These are phyloP conservation scores for Chiloscyllium plagiosum DNA, from an alignment of 2,113 vertebrate genomes.

Conservation along the genomic window DNA sequence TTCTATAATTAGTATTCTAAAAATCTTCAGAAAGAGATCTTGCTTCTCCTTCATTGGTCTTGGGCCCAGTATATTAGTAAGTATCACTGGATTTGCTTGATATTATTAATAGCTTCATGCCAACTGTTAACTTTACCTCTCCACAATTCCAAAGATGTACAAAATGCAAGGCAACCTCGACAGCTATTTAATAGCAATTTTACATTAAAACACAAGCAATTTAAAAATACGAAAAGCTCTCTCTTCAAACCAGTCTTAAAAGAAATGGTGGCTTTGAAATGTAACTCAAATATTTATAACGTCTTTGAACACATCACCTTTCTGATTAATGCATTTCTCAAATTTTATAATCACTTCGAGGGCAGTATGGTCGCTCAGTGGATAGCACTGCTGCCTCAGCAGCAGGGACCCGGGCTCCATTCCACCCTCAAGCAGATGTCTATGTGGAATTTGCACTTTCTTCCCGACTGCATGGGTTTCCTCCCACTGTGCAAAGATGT, in stretches of 20 bases:
- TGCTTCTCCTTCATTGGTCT: not conserved
- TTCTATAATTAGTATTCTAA: slow-evolving; percentile 3
- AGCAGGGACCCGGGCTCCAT: too few relatives aligned
- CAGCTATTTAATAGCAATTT: not conserved
- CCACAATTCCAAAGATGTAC: not conserved
- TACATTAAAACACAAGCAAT: not conserved
- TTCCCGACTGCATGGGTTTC: too few relatives aligned
- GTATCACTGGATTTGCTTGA: not conserved
- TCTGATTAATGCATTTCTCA: not conserved
- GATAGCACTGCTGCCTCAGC: too few relatives aligned
- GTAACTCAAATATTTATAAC: not conserved
- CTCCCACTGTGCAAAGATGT: too few relatives aligned
- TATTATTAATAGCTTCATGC: not conserved
- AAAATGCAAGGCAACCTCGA: not conserved
- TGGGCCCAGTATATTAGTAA: not conserved
- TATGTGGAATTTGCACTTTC: too few relatives aligned
- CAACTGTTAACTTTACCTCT: not conserved
- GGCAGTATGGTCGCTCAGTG: too few relatives aligned
- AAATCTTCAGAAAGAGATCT: too few relatives aligned
- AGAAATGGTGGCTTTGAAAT: not conserved
- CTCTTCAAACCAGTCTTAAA: not conserved
- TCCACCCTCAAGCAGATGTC: too few relatives aligned
- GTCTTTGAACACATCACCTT: not conserved
- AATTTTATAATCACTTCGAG: not conserved
- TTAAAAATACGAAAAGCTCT: not conserved